Evolutionary conservation across 2,113 vertebrate species (phyloP).

Genomic region (Perca fluviatilis): DNA sequence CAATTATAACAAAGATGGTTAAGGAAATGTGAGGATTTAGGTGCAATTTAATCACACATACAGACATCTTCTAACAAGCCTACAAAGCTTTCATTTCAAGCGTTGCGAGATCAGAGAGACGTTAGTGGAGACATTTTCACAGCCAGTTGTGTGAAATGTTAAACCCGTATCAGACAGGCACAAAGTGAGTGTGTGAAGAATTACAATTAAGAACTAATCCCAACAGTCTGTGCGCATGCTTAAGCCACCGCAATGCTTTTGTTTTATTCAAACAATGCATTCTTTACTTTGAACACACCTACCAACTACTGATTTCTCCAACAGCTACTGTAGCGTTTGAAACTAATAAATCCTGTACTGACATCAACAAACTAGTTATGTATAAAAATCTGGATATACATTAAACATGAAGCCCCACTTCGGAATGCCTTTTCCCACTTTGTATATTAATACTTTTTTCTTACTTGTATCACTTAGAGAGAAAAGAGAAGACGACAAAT

Average conservation of each 20-base stretch:
- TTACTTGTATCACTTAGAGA: no score
- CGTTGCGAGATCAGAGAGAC: neutral
- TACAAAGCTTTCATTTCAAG: neutral
- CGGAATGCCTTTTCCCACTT: no score
- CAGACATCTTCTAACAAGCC: neutral
- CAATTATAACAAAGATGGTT: neutral
- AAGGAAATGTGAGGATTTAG: neutral
- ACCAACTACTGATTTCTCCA: neutral
- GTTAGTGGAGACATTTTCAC: constrained; percentile 10
- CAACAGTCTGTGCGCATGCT: neutral
- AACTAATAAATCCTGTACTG: neutral
- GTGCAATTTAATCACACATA: neutral
- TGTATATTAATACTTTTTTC: neutral
- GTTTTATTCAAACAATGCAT: neutral
- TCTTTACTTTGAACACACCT: neutral
- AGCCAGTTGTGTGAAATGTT: constrained; percentile 29
- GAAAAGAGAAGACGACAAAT: no score
- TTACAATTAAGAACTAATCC: constrained; percentile 20
- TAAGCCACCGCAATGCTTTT: neutral
- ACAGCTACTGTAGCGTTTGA: neutral
- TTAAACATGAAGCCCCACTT: no score
- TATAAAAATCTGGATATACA: neutral
- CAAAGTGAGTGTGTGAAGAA: constrained; percentile 23
- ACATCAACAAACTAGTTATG: neutral
- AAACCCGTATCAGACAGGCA: constrained; percentile 18